These are phyloP conservation scores for Hydropsyche tenuis DNA, from an alignment of 1,140 invertebrate genomes.

Conservation along the genomic window DNA sequence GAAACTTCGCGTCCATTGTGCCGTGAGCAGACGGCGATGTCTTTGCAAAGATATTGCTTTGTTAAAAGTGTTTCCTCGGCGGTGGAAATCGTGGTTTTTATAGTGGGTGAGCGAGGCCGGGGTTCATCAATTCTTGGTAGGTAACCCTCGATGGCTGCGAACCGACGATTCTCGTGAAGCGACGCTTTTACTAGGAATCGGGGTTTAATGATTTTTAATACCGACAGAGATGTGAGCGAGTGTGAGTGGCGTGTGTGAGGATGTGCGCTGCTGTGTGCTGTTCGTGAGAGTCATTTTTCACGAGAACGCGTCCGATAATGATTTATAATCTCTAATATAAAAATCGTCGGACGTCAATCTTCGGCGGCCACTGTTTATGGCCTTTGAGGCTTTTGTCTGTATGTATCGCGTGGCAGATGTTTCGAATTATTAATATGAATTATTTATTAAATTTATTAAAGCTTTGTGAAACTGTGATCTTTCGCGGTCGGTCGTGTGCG, in stretches of 20 bases:
- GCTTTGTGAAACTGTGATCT: constrained; percentile 1
- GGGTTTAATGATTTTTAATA: constrained; percentile 50
- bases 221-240: constrained; percentile 1
- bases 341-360: background rate
- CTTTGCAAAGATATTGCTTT: constrained; percentile 50
- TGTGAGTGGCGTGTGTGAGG: background rate
- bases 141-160: constrained; percentile 46
- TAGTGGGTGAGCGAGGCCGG: constrained; percentile 40
- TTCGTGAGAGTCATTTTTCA: constrained; percentile 34
- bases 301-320: constrained; percentile 25
- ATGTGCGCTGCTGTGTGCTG: too few relatives aligned
- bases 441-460: background rate
- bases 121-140: constrained; percentile 49
- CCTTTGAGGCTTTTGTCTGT: background rate
- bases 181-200: constrained; percentile 49
- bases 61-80: constrained; percentile 47
- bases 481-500: too few relatives aligned
- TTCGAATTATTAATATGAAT: background rate
- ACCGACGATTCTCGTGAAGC: constrained; percentile 47
- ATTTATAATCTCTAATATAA: constrained; percentile 28
- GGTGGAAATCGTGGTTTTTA: constrained; percentile 50
- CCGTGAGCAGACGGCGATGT: constrained; percentile 36
- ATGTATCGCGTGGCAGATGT: background rate
- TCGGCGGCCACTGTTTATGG: background rate
- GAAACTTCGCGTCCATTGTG: background rate